phyloP scores from a whole-genome alignment of 64 coral and sea anemone species.

The Montipora sp. region DNA sequence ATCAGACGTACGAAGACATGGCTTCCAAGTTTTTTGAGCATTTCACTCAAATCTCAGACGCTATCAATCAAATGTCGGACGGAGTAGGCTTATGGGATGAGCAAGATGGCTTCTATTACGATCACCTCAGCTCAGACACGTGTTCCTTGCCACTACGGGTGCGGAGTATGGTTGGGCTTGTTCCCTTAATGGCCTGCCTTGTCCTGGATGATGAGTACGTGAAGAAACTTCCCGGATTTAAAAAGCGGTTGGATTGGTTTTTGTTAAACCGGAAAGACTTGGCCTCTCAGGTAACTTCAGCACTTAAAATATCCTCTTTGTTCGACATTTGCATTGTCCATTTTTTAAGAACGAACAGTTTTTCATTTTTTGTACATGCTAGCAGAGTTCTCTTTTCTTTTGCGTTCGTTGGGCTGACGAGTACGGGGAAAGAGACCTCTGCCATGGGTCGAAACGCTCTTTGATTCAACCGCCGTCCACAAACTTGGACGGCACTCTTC shows the following conservation, averaged over 20 bases:
- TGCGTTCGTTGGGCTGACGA: no score
- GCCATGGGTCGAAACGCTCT: no score
- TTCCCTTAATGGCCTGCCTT: constrained; percentile 81
- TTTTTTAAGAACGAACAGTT: neutral
- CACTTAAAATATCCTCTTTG: neutral
- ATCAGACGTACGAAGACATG: constrained; percentile 93
- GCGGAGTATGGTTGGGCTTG: constrained; percentile 85
- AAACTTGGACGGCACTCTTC: no score
- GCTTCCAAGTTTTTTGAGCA: constrained; percentile 98
- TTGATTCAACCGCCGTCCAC: no score
- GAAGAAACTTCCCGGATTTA: constrained; percentile 83
- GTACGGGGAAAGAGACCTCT: no score
- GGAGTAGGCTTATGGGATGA: constrained; percentile 88
- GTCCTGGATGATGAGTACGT: constrained; percentile 89
- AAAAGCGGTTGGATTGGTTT: constrained; percentile 91
- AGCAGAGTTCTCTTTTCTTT: no score
- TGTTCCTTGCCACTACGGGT: constrained; percentile 72
- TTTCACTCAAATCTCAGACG: constrained; percentile 92
- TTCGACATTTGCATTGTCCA: neutral
- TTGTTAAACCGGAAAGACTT: constrained; percentile 84
- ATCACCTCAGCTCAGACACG: constrained; percentile 69
- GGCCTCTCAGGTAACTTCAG: constrained; percentile 67
- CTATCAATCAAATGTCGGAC: constrained; percentile 96
- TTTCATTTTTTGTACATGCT: no score
- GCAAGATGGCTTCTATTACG: constrained; percentile 92